Conservation (phyloP, 2,888 invertebrate species). For the Galeruca laticollis region DNA sequence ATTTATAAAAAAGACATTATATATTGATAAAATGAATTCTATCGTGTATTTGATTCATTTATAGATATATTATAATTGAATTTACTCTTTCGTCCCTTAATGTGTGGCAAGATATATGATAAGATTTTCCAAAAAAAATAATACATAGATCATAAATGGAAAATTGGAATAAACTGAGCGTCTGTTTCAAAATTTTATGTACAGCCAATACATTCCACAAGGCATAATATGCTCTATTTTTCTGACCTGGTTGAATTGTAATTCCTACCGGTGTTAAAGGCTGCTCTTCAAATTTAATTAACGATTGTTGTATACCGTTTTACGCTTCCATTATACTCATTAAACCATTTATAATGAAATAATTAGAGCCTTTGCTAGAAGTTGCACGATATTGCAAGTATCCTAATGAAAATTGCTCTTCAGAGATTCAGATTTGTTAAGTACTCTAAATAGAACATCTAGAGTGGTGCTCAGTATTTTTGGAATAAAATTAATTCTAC, state of each 20-base stretch:
- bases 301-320: constrained; percentile 1
- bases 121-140: no score
- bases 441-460: constrained; percentile 2
- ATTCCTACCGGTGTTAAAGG: not conserved
- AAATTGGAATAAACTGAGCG: no score
- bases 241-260: not conserved
- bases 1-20: no score
- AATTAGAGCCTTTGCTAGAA: constrained; percentile 19
- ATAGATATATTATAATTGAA: no score
- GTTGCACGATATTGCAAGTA: constrained; percentile 14
- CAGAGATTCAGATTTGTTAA: constrained; percentile 19
- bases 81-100: no score
- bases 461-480: not conserved
- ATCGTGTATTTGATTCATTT: no score
- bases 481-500: constrained; percentile 8
- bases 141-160: no score
- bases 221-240: no score
- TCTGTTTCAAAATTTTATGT: no score
- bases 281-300: not conserved
- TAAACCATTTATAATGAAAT: constrained; percentile 15
- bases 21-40: no score
- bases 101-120: no score
- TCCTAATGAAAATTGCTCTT: constrained; percentile 28
- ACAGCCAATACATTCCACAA: no score
- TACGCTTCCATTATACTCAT: not conserved